phyloP scores from a whole-genome alignment of 2,888 invertebrate species.

The Pristionchus exspectatus region DNA sequence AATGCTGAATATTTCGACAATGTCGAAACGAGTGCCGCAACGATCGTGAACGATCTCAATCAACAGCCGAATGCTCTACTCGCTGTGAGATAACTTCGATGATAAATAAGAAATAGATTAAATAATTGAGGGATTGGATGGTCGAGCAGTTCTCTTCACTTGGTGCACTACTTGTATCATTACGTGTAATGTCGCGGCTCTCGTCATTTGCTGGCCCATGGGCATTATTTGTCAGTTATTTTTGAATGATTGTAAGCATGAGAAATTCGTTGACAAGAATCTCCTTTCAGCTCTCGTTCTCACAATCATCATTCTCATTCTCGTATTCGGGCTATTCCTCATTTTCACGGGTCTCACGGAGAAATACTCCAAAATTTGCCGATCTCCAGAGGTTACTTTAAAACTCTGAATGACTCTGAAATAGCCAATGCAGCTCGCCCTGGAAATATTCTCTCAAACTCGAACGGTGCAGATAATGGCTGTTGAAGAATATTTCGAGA shows the following conservation, averaged over 20 bases:
- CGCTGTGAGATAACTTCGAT: no score
- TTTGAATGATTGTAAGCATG: neutral
- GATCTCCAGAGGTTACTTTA: neutral
- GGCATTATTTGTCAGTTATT: neutral
- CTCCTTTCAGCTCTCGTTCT: neutral
- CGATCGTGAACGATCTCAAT: conserved; percentile 7
- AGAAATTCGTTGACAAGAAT: neutral
- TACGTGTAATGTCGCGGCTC: neutral
- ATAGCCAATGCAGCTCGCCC: conserved; percentile 71
- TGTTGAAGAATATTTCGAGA: conserved; percentile 78
- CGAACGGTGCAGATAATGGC: conserved; percentile 80
- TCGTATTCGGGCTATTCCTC: conserved; percentile 1
- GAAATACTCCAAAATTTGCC: neutral
- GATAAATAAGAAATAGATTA: no score
- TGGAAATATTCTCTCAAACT: conserved; percentile 80
- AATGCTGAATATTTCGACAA: conserved; percentile 16
- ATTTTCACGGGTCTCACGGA: neutral
- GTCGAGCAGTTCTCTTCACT: conserved; percentile 63
- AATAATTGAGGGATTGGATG: conserved; percentile 62
- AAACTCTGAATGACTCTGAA: neutral
- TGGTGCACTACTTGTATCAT: conserved; percentile 54
- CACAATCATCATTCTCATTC: neutral
- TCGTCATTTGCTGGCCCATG: conserved; percentile 17
- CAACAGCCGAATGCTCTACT: neutral
- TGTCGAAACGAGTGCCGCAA: conserved; percentile 10